Percentiles rank a stretch among this genome's conserved stretches.
These are phyloP conservation scores for Mythimna ferrago DNA, from an alignment of 2,888 invertebrate genomes.

Conservation along the genomic window DNA sequence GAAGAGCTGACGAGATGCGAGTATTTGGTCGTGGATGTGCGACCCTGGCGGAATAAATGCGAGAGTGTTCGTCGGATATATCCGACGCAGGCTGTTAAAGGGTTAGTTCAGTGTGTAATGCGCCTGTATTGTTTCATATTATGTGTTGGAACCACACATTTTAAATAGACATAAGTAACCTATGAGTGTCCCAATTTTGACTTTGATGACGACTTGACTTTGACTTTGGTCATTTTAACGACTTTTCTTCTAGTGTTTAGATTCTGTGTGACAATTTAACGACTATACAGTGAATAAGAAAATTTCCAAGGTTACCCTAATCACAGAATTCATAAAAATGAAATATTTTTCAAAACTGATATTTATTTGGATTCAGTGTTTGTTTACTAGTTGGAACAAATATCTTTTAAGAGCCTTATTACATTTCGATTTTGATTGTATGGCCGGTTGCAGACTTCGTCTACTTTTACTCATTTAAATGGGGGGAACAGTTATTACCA, in stretches of 20 bases:
- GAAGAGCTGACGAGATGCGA: too few species aligned
- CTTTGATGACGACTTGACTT: background rate
- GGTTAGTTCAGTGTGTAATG: constrained; percentile 37
- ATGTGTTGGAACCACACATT: constrained; percentile 15
- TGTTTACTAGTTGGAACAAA: background rate
- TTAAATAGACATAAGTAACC: constrained; percentile 25
- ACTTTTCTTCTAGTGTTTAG: background rate
- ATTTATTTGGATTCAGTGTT: background rate
- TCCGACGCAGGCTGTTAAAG: too few species aligned
- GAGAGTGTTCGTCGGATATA: too few species aligned
- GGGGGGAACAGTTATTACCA: too few species aligned
- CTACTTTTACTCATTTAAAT: too few species aligned
- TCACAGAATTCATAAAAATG: background rate
- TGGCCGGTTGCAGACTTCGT: too few species aligned
- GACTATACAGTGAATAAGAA: too few species aligned
- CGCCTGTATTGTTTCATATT: background rate
- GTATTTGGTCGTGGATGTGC: too few species aligned
- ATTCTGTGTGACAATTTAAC: background rate
- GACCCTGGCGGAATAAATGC: too few species aligned
- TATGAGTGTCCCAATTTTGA: background rate
- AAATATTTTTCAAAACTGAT: background rate
- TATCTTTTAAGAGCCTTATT: background rate
- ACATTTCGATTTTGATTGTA: too few species aligned
- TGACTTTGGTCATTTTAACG: background rate
- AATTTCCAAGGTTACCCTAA: too few species aligned